Percentiles rank a stretch among this genome's conserved stretches.
phyloP scores from a whole-genome alignment of 2,888 invertebrate genomes.

The Spisula subtruncata region DNA sequence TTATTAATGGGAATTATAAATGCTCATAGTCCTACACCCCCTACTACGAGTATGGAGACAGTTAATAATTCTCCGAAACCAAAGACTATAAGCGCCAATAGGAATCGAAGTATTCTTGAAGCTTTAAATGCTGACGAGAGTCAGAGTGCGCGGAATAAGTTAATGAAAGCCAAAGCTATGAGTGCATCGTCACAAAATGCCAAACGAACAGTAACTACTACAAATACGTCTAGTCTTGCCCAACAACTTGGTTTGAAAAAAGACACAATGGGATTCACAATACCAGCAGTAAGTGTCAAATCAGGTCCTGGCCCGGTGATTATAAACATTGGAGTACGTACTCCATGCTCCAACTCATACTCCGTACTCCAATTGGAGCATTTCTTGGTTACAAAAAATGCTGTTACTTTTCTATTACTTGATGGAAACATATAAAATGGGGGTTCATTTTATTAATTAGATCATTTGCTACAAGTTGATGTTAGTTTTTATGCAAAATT shows the following conservation, averaged over 20 bases:
- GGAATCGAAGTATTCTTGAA: conserved; percentile 61
- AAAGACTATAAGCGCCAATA: conserved; percentile 28
- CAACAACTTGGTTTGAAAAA: conserved; percentile 45
- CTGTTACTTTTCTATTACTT: too few relatives aligned
- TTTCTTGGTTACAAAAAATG: too few relatives aligned
- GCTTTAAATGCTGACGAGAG: conserved; percentile 61
- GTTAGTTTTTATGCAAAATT: too few relatives aligned
- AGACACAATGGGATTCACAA: conserved; percentile 76
- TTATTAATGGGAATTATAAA: conserved; percentile 39
- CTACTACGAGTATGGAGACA: background rate
- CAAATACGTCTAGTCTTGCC: background rate
- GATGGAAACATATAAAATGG: too few relatives aligned
- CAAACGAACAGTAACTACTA: background rate
- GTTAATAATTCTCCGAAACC: conserved; percentile 35
- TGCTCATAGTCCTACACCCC: conserved; percentile 29
- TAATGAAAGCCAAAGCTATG: background rate
- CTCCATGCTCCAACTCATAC: too few relatives aligned
- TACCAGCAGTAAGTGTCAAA: conserved; percentile 72
- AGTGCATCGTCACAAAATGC: background rate
- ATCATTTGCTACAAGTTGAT: too few relatives aligned
- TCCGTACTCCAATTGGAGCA: too few relatives aligned
- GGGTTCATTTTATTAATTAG: too few relatives aligned
- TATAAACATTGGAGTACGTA: too few relatives aligned
- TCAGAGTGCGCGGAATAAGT: conserved; percentile 47
- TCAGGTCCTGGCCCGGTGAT: too few relatives aligned